Evolutionary conservation across 2,888 invertebrate species (phyloP), one percentile per base, ranked within the genome.

Genomic region (Caenorhabditis plicata): DNA sequence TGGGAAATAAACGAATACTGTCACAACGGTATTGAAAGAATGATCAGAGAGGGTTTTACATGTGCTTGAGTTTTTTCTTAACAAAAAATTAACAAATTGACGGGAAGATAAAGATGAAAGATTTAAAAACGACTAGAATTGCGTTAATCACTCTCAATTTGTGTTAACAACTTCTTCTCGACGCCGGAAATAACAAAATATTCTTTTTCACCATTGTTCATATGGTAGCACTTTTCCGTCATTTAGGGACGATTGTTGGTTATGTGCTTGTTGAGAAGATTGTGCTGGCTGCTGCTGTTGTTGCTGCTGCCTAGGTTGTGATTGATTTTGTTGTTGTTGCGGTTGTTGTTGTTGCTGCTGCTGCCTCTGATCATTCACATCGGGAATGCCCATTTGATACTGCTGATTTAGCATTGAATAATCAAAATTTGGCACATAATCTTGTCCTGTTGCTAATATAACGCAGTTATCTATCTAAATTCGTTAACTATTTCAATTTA

Each of bases 401-500:
- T 51, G 57, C 15, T 50, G 45, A 22, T 55, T 54, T 33, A 68
- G 45, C 58, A 62, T 54, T 19, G 56, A 40, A 43, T 67, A 72
- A 47, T 74, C 74, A 43, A 68, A 74, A 45, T 61, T 70, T 9
- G 71, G 57, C 46, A 63, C 53, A 52, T 72, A 74, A 4, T 72
- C 73, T 31, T 64, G 64, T 17, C 62, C 61, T 1, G 63, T 31
- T 15, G 62, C 45, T 25, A 71, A 55, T 9, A 71, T 38, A 5
- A 68, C 61, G 26, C 69, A 70, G 19, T 54, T 62, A 44, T 73
- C 73, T 32, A 72, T 35, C 60, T 62, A 32, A 32, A 32, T 4
- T 32, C 32, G 11, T 29, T 9, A 29, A 29, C 29, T 9, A 9
- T 29, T 29, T 29, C 29, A 29, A 4, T n/a, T n/a, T n/a, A n/a